phyloP scores from a whole-genome alignment of 2,888 invertebrate species.

The Suillia variegata region DNA sequence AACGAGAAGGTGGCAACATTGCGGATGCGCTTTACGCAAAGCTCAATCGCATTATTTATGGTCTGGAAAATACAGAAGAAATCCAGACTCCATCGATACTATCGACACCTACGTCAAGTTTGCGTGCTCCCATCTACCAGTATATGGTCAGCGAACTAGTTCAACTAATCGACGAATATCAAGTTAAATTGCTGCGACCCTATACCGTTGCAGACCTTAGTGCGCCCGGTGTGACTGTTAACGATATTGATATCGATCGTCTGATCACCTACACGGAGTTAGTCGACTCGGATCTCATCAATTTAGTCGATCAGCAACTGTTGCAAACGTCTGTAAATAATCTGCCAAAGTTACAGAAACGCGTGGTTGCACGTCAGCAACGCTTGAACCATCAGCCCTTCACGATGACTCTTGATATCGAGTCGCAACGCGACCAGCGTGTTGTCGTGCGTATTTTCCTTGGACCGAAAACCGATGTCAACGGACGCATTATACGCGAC shows the following conservation, averaged over 20 bases:
- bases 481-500: conserved; percentile 56
- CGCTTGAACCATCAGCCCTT: conserved; percentile 74
- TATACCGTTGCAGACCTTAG: conserved; percentile 68
- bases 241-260: conserved; percentile 67
- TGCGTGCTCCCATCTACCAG: conserved; percentile 75
- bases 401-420: conserved; percentile 65
- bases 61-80: conserved; percentile 69
- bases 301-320: conserved; percentile 45
- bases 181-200: conserved; percentile 63
- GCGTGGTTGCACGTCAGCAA: conserved; percentile 65
- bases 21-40: conserved; percentile 10
- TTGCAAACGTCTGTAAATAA: conserved; percentile 41
- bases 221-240: conserved; percentile 65
- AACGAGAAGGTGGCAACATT: conserved; percentile 4
- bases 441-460: conserved; percentile 69
- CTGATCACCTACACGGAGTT: conserved; percentile 72
- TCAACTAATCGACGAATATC: conserved; percentile 66
- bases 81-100: conserved; percentile 45
- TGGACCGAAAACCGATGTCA: conserved; percentile 69
- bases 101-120: conserved; percentile 36
- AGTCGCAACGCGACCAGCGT: conserved; percentile 64
- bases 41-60: conserved; percentile 30
- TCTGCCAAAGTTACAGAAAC: conserved; percentile 33
- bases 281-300: conserved; percentile 66
- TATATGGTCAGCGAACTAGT: conserved; percentile 66